Percentiles rank a stretch among this genome's conserved stretches.
Evolutionary conservation across 2,888 invertebrate species (phyloP).

Genomic region (Xanthorhoe designata): DNA sequence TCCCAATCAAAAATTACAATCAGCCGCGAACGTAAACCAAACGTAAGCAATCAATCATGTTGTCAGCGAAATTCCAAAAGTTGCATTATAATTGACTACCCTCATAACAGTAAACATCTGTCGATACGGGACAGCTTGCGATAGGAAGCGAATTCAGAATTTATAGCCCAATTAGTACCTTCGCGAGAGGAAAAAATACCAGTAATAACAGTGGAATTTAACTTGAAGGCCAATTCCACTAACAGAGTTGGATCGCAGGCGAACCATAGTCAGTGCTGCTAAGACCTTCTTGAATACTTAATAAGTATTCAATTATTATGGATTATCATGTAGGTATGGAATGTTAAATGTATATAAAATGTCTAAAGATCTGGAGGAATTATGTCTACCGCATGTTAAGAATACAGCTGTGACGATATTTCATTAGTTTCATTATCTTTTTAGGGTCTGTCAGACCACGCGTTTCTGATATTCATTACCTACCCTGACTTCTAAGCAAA

Average conservation of each 20-base stretch:
- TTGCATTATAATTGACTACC: slow-evolving; percentile 38
- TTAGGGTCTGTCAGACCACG: not conserved
- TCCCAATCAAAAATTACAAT: slow-evolving; percentile 15
- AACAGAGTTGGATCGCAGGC: not conserved
- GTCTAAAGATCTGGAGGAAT: not conserved
- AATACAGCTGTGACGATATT: slow-evolving; percentile 16
- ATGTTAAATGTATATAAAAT: too few relatives aligned
- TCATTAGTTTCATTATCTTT: not conserved
- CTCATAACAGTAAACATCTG: slow-evolving; percentile 49
- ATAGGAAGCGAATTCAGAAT: slow-evolving; percentile 61
- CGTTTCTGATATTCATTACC: not conserved
- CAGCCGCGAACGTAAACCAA: slow-evolving; percentile 20
- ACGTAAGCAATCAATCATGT: slow-evolving; percentile 30
- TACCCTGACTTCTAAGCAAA: not conserved
- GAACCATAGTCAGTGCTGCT: too few relatives aligned
- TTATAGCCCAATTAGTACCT: slow-evolving; percentile 71
- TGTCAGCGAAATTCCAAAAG: slow-evolving; percentile 25
- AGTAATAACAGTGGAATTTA: slow-evolving; percentile 35
- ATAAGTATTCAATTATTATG: too few relatives aligned
- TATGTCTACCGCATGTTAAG: too few relatives aligned
- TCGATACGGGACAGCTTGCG: slow-evolving; percentile 51
- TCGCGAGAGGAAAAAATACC: slow-evolving; percentile 59
- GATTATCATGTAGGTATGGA: too few relatives aligned
- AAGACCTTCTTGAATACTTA: too few relatives aligned
- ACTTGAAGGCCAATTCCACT: not conserved